Percentiles rank a stretch among this genome's conserved stretches.
These are phyloP conservation scores for Nyleta sp. DNA, from an alignment of 2,888 invertebrate species.

Conservation along the genomic window DNA sequence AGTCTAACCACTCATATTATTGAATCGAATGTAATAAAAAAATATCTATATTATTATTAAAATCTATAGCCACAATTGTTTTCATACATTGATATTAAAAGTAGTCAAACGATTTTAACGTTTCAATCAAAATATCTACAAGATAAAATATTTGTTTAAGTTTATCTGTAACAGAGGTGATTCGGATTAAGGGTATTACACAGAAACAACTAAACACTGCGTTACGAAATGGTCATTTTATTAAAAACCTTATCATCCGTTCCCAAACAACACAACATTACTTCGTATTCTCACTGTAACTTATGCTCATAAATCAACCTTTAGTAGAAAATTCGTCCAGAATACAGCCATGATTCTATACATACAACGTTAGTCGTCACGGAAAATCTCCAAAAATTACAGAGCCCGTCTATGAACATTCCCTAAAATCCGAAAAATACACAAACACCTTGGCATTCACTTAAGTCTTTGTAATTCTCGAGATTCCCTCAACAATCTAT, in stretches of 20 bases:
- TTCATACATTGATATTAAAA: no score
- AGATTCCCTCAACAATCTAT: slow-evolving; percentile 20
- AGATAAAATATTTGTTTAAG: no score
- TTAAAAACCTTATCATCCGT: slow-evolving; percentile 59
- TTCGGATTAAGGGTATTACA: no score
- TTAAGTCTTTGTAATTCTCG: slow-evolving; percentile 36
- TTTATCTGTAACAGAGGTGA: no score
- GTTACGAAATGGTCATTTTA: slow-evolving; percentile 54
- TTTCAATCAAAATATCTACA: no score
- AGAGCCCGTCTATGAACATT: neutral
- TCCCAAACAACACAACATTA: slow-evolving; percentile 50
- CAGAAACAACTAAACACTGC: slow-evolving; percentile 10
- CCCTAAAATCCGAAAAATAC: slow-evolving; percentile 10
- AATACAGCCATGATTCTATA: slow-evolving; percentile 42
- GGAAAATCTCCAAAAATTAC: slow-evolving; percentile 27
- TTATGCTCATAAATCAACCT: slow-evolving; percentile 46
- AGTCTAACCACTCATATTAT: no score
- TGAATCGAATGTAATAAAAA: no score
- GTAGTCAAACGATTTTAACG: no score
- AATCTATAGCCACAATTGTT: no score
- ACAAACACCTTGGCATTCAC: neutral
- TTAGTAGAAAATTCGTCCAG: slow-evolving; percentile 51
- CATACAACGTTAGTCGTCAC: slow-evolving; percentile 27
- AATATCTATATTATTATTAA: no score
- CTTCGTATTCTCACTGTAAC: slow-evolving; percentile 48